Base-by-base conservation (phyloP, 1,140 invertebrate genomes). In the Trachymyrmex septentrionalis region DNA sequence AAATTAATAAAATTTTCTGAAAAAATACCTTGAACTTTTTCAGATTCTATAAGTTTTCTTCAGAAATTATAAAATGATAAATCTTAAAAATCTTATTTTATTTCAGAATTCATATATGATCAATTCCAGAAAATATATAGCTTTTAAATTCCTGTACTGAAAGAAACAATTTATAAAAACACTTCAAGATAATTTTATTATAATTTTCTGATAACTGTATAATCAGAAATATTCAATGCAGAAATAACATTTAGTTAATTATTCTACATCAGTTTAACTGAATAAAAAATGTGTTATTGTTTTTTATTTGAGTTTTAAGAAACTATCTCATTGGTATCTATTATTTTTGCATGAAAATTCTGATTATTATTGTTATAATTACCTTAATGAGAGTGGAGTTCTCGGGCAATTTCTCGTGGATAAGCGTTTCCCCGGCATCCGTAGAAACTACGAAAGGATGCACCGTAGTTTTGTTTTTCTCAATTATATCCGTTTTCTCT, bases 401-500 rank as follows among this genome's bases (percentile, higher is more conserved):
- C 69, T 30, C 38, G 80, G 55, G 14, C 44, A 72, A 84, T 84
- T 84, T 84, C 80, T 75, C 55, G 14, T 55, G 44, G 3, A 75
- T 48, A 48, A 84, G 24, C 69, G 14, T 44, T n/a, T 82, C 14
- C 67, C 38, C 38, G 19, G 27, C n/a, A 55, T 50, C 38, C 44
- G 44, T 84, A 19, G 38, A 84, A 75, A 63, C 21, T 73, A 44
- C 55, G 24, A 63, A 75, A 50, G 80, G 80, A 73, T 72, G 69
- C 61, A 53, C 75, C 6, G 84, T 59, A 63, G 73, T 55, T 69
- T 77, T 82, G 76, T 82, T 86, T 86, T 63, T 86, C 63, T 86
- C 59, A 34, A 73, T 82, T 67, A 64, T 75, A 61, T 89, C 61
- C 63, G 50, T 53, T 55, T 84, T 91, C 69, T 71, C 75, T 55